Evolutionary conservation across 2,113 vertebrate species (phyloP).

Genomic region (Hippocampus abdominalis): DNA sequence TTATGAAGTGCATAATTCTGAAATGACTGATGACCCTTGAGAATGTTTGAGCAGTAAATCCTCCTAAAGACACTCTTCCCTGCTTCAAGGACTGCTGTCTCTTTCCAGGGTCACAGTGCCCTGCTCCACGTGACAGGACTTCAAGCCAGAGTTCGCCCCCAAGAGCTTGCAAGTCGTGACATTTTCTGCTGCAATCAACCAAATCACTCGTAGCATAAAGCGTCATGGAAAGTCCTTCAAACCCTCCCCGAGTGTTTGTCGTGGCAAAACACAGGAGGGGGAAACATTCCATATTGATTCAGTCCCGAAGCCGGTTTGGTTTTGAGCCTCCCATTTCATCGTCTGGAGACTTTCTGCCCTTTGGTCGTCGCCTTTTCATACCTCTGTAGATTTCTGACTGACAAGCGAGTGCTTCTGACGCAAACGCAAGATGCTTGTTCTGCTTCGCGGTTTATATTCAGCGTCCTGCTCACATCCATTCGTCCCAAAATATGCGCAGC

Average conservation of each 20-base stretch:
- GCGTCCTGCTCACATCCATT: constrained; percentile 1
- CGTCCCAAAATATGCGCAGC: constrained; percentile 11
- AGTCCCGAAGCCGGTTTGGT: constrained; percentile 15
- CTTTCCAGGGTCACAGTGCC: constrained; percentile 39
- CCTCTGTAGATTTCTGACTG: constrained; percentile 45
- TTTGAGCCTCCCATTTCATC: constrained; percentile 29
- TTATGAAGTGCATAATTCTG: constrained; percentile 6
- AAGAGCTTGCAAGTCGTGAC: constrained; percentile 57
- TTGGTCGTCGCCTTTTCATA: constrained; percentile 55
- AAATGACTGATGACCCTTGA: constrained; percentile 28
- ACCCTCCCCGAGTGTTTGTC: constrained; percentile 33
- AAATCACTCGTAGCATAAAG: constrained; percentile 42
- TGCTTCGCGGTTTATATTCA: constrained; percentile 8
- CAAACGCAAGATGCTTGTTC: constrained; percentile 19
- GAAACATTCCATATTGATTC: constrained; percentile 16
- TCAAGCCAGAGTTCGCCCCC: constrained; percentile 51
- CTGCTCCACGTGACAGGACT: constrained; percentile 46
- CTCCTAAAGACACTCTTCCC: constrained; percentile 6
- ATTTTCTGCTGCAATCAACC: constrained; percentile 59
- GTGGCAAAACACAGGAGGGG: constrained; percentile 4
- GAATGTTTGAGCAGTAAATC: constrained; percentile 12
- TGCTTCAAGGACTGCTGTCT: constrained; percentile 37
- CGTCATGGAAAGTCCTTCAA: constrained; percentile 50
- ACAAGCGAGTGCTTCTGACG: constrained; percentile 20
- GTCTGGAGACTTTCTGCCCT: constrained; percentile 38